phyloP scores from a whole-genome alignment of 2,797 vertebrate genomes.

The Sebastes minor region DNA sequence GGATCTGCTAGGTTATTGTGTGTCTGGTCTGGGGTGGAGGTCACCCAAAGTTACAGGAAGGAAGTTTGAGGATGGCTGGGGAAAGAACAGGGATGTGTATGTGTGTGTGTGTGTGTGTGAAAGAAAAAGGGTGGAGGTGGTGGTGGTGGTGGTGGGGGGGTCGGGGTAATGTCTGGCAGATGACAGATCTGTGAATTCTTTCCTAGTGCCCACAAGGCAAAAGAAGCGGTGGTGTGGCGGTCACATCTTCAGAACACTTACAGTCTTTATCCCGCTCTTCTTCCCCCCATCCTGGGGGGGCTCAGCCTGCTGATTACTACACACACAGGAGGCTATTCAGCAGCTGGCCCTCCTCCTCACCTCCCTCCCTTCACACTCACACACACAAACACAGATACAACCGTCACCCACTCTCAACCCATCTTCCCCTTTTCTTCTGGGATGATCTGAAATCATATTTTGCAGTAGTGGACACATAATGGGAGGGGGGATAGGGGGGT shows the following conservation, averaged over 20 bases:
- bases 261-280: conserved; percentile 89
- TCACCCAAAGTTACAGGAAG: conserved; percentile 71
- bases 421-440: conserved; percentile 49
- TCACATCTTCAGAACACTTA: conserved; percentile 90
- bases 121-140: conserved; percentile 27
- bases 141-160: background rate
- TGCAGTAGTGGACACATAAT: conserved; percentile 81
- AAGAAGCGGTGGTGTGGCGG: conserved; percentile 64
- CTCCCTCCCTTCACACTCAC: conserved; percentile 30
- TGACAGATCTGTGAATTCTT: conserved; percentile 93
- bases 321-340: conserved; percentile 94
- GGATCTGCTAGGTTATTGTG: conserved; percentile 57
- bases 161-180: conserved; percentile 89
- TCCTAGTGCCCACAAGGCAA: conserved; percentile 89
- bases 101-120: conserved; percentile 16
- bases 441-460: conserved; percentile 92
- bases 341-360: conserved; percentile 69
- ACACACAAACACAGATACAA: conserved; percentile 43
- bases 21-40: conserved; percentile 68
- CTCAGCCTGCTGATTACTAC: conserved; percentile 90
- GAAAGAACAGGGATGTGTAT: conserved; percentile 73
- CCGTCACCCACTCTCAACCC: conserved; percentile 4
- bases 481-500: conserved; percentile 56
- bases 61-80: conserved; percentile 80
- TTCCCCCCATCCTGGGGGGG: conserved; percentile 86